These are phyloP conservation scores for Neelides sp. DNA, from an alignment of 1,140 invertebrate species.

Conservation along the genomic window DNA sequence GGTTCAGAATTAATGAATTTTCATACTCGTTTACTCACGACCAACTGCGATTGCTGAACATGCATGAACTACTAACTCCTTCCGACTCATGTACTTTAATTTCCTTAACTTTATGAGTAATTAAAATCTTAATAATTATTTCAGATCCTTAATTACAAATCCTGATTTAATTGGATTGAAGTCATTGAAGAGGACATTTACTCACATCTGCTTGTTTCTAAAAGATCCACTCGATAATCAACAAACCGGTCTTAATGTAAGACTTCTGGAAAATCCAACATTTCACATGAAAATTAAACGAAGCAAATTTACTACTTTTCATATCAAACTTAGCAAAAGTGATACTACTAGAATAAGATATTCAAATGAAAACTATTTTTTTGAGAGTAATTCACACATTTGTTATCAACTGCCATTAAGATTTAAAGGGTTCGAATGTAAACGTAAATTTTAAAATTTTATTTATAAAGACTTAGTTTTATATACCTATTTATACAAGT, in stretches of 20 bases:
- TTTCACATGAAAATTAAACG: too few species aligned
- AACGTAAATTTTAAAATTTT: slow-evolving; percentile 15
- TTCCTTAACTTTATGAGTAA: not conserved
- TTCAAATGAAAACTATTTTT: slow-evolving; percentile 14
- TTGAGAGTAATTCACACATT: slow-evolving; percentile 19
- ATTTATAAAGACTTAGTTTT: not conserved
- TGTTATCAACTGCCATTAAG: slow-evolving; percentile 26
- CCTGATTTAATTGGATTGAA: slow-evolving; percentile 1
- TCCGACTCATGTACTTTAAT: slow-evolving; percentile 11
- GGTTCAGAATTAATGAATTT: too few species aligned
- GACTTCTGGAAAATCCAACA: slow-evolving; percentile 3
- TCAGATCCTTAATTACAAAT: not conserved
- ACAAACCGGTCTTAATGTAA: not conserved
- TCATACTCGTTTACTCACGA: too few species aligned
- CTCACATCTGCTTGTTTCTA: slow-evolving; percentile 15
- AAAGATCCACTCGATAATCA: not conserved
- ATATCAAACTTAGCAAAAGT: not conserved
- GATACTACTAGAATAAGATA: not conserved
- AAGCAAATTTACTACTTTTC: too few species aligned
- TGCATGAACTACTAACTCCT: not conserved
- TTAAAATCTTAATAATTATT: not conserved
- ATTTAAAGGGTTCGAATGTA: slow-evolving; percentile 23
- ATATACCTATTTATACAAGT: not conserved
- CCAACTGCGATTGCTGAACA: not conserved
- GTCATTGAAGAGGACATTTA: not conserved